Conservation (phyloP, 1,140 invertebrate species). For the Aricia agestis region DNA sequence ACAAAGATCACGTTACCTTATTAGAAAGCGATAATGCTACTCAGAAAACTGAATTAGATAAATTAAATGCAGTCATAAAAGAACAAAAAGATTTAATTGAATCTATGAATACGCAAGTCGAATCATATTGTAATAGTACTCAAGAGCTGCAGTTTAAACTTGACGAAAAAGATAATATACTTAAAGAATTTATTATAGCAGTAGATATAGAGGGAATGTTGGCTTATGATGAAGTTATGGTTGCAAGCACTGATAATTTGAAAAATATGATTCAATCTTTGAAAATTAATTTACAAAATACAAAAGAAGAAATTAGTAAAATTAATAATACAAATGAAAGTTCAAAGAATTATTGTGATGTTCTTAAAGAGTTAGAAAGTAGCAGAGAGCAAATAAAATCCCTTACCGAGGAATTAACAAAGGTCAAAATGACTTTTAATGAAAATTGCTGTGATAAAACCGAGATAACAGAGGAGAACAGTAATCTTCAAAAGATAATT, state of each 20-base stretch:
- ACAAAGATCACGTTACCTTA: conserved; percentile 38
- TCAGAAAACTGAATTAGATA: conserved; percentile 45
- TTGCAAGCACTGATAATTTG: conserved; percentile 64
- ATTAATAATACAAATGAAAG: conserved; percentile 8
- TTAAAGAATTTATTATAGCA: conserved; percentile 34
- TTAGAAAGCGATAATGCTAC: conserved; percentile 46
- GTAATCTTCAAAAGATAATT: neutral
- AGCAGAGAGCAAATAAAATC: conserved; percentile 3
- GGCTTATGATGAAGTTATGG: conserved; percentile 50
- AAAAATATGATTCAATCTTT: conserved; percentile 52
- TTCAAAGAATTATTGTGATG: neutral
- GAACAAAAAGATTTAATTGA: conserved; percentile 46
- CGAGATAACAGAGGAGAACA: neutral
- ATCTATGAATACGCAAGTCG: conserved; percentile 42
- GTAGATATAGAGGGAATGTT: conserved; percentile 45
- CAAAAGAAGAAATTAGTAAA: conserved; percentile 48
- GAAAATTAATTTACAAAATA: conserved; percentile 43
- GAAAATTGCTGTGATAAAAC: neutral
- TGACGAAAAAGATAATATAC: conserved; percentile 34
- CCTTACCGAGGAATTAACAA: conserved; percentile 24
- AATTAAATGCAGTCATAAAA: conserved; percentile 49
- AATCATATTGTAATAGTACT: conserved; percentile 48
- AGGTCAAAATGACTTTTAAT: conserved; percentile 1
- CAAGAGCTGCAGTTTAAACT: conserved; percentile 53
- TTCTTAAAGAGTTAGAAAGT: conserved; percentile 6